Base-by-base conservation (phyloP, 1,140 invertebrate genomes). In the Neodiprion virginianus region DNA sequence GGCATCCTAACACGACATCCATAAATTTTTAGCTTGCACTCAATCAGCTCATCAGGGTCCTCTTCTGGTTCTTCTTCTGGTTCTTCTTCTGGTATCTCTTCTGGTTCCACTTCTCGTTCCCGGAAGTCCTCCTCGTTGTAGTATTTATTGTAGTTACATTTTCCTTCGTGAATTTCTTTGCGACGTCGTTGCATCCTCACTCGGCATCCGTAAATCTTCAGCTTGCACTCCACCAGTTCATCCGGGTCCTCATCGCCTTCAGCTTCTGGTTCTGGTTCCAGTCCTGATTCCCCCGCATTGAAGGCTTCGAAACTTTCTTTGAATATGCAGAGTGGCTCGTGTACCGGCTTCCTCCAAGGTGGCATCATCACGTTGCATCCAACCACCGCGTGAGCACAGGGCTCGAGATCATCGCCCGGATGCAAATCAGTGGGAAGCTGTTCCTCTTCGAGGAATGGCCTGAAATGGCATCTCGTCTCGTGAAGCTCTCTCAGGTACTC, bases 401-500 rank as follows among this genome's bases (percentile, higher is more conserved):
- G 74, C 0, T 80, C 70, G 8, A 84, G 14, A 23, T 82, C 77
- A 17, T 79, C 76, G 28, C 77, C 68, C 14, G 75, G 73, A 1
- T 23, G 23, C 1, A 85, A 53, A 71, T 86, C 83, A n/a, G 82
- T 84, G 14, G 85, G 78, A 12, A 83, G 69, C 2, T 71, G 65
- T n/a, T 85, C 78, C 7, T 82, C 77, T 48, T 86, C 85, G 1
- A 84, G 71, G 66, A 83, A 75, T 9, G 83, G 84, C 28, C 84
- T 83, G 69, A 86, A 87, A 48, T 86, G 85, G 47, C 86, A 88
- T 84, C 85, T 82, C 12, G 83, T 80, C n/a, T 85, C 84, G 67
- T 88, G 87, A 47, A 85, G 66, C 7, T 75, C 66, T 10, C 74
- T 71, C n/a, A 88, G 72, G 28, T 81, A 71, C 47, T 71, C 69